Conservation (phyloP, 2,888 invertebrate species). For the Caenorhabditis sp. region DNA sequence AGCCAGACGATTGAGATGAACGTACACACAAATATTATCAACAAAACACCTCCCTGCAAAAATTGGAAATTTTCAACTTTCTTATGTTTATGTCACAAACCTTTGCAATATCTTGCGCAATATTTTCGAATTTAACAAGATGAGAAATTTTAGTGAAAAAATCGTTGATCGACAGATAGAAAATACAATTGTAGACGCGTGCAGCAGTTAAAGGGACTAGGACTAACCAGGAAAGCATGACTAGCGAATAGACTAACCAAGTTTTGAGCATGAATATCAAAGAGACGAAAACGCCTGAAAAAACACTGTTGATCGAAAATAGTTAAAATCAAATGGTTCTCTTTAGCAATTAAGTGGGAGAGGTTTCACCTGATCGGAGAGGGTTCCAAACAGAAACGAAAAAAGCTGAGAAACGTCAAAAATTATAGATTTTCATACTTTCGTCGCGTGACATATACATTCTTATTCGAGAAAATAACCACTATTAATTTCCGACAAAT, state of each 20-base stretch:
- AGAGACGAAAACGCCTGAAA: conserved; percentile 47
- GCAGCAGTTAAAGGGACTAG: conserved; percentile 73
- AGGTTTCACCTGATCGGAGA: too few relatives aligned
- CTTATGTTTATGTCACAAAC: conserved; percentile 9
- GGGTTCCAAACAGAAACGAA: too few relatives aligned
- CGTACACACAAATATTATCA: conserved; percentile 82
- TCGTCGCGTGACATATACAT: too few relatives aligned
- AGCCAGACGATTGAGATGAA: conserved; percentile 97
- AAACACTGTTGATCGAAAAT: too few relatives aligned
- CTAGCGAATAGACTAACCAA: conserved; percentile 96
- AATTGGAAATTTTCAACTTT: not conserved
- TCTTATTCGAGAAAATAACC: too few relatives aligned
- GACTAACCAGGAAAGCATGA: conserved; percentile 95
- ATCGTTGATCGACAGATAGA: conserved; percentile 54
- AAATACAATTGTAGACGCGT: conserved; percentile 57
- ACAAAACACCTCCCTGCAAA: conserved; percentile 87
- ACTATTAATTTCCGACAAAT: too few relatives aligned
- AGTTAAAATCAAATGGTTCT: too few relatives aligned
- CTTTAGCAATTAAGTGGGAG: too few relatives aligned
- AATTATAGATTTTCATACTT: too few relatives aligned
- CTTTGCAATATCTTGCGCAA: conserved; percentile 75
- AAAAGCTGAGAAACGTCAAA: too few relatives aligned
- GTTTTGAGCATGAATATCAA: conserved; percentile 90
- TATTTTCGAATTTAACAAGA: conserved; percentile 60
- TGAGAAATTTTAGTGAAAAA: conserved; percentile 44